Evolutionary conservation across 2,797 vertebrate genomes (phyloP).

Genomic region (Sylvilagus floridanus): DNA sequence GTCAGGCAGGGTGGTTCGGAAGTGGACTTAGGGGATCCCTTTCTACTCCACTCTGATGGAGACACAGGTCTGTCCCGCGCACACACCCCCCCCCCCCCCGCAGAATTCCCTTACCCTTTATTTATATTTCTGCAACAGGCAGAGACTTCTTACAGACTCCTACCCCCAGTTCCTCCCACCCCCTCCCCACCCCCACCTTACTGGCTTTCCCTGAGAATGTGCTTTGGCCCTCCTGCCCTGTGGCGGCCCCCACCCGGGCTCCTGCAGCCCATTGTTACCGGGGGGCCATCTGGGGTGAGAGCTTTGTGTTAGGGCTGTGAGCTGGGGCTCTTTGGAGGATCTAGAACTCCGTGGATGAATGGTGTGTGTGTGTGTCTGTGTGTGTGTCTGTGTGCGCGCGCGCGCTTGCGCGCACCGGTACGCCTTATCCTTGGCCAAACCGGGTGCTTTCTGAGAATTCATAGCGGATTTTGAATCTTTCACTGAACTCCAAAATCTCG

Average conservation of each 20-base stretch:
- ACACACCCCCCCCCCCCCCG: background rate
- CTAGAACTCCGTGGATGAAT: conserved; percentile 82
- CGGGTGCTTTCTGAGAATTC: conserved; percentile 29
- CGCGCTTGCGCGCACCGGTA: background rate
- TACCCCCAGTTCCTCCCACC: background rate
- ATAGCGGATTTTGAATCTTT: conserved; percentile 48
- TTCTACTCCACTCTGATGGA: background rate
- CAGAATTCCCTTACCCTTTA: conserved; percentile 17
- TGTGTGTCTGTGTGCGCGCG: background rate
- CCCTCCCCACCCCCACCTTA: background rate
- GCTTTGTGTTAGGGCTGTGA: conserved; percentile 82
- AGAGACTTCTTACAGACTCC: background rate
- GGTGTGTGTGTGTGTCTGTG: background rate
- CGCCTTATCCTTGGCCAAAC: conserved; percentile 6
- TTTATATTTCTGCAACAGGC: conserved; percentile 61
- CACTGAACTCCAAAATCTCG: conserved; percentile 51
- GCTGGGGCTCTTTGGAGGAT: conserved; percentile 82
- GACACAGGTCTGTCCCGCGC: too few relatives aligned
- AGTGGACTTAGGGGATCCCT: background rate
- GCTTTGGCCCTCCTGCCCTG: conserved; percentile 60
- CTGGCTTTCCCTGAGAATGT: conserved; percentile 71
- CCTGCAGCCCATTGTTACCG: conserved; percentile 81
- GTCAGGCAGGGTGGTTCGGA: conserved; percentile 19
- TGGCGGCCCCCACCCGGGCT: conserved; percentile 62
- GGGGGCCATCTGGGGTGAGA: conserved; percentile 84